Evolutionary conservation across 2,888 invertebrate genomes (phyloP), one percentile per base, ranked within the genome.

Genomic region (Drosophila leonis): DNA sequence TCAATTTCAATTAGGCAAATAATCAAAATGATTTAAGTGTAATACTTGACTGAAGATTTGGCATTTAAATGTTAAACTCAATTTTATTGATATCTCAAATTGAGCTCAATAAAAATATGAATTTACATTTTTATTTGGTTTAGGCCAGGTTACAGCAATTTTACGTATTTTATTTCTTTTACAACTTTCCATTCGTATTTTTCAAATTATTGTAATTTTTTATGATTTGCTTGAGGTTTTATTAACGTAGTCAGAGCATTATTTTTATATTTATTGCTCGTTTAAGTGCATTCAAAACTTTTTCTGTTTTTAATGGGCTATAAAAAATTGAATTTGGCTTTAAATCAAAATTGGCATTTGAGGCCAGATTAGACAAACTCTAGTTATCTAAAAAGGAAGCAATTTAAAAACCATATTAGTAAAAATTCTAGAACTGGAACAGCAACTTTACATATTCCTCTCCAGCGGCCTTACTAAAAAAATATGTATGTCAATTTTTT

Each of bases 231-330:
- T 41, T 63, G 15, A 15, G 20, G 20, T 56, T 24, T 55, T 35
- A 18, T 35, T 48, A 2, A 10, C 12, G 15, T 20, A 10, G 31
- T 31, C 35, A n/a, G 13, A 37, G 12, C 20, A 31, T n/a, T 20
- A 54, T 59, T 42, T 55, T 24, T 29, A 29, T 51, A 44, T 49
- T 65, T 48, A 76, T 44, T 61, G 64, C 56, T 52, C 39, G n/a
- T 48, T 60, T 60, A 64, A 59, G 15, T 12, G n/a, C 9, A 37
- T 29, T 18, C 15, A 7, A 24, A 42, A 18, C n/a, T 29, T 52
- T n/a, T 31, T 29, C 8, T n/a, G 12, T 13, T 31, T 44, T 65
- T 66, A n/a, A 57, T 46, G 57, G 46, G 7, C 24, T 2, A 65
- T 44, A 8, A 42, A 51, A 49, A 10, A 44, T 0, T 10, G 29